Base-by-base conservation (phyloP, 2,113 vertebrate species). In the Phyllostomus hastatus region DNA sequence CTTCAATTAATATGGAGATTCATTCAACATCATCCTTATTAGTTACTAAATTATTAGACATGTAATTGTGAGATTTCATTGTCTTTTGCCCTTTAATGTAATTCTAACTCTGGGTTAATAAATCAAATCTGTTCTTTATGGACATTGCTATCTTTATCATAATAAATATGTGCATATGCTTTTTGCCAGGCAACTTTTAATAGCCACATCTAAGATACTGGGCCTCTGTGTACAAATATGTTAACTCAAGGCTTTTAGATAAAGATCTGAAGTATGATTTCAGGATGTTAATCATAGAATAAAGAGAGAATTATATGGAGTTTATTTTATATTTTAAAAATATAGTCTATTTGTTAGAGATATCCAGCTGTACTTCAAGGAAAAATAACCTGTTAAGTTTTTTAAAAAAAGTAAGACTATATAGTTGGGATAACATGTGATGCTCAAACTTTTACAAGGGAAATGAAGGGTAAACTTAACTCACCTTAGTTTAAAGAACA, bases 31-130 rank as follows among this genome's bases (percentile, higher is more conserved):
- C 89, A 87, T 10, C 31, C 82, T 57, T 95, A 97, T 83, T 97
- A 95, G 78, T 92, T 92, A 91, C 90, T 97, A 88, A 89, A 43
- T 97, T 97, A 96, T 97, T 97, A 94, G 70, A 75, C 11, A 87
- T 33, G 75, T 50, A 94, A 28, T 88, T 90, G 79, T 96, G 26
- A 78, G 95, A 90, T 98, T 97, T 94, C 95, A 90, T 97, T 98
- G 75, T 98, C 75, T 97, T 96, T 95, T 97, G 22, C 9, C 80
- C 82, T 93, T 85, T 97, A 98, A 97, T 97, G 95, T 69, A 95
- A 98, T 98, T 97, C 59, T 96, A 97, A 97, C 81, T 97, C 83
- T 94, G 93, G 95, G 67, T 97, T 92, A 97, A 97, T 95, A 95
- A 89, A 78, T 89, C 90, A 97, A 70, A 94, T 73, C 69, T 87